These are phyloP conservation scores for Microctonus brassicae DNA, from an alignment of 2,888 invertebrate genomes.

Conservation along the genomic window DNA sequence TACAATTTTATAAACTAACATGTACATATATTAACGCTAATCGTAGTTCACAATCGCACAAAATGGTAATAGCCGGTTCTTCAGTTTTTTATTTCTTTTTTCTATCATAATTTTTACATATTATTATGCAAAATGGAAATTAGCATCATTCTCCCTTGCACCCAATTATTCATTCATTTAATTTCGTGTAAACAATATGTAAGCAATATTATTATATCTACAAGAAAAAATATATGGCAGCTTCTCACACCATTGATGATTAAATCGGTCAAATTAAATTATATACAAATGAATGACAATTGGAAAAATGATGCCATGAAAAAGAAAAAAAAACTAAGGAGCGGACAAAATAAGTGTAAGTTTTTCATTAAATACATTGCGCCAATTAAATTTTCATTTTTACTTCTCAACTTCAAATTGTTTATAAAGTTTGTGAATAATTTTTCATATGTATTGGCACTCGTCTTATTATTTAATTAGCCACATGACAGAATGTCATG, in stretches of 20 bases:
- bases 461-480: background rate
- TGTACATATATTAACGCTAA: background rate
- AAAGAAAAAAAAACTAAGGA: background rate
- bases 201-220: background rate
- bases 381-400: background rate
- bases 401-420: background rate
- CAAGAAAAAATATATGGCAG: background rate
- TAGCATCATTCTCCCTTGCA: background rate
- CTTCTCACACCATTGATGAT: background rate
- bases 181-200: background rate
- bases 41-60: background rate
- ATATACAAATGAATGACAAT: background rate
- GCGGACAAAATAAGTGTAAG: background rate
- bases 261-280: background rate
- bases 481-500: background rate
- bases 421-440: background rate
- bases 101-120: background rate
- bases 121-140: background rate
- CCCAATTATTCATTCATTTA: background rate
- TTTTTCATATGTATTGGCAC: background rate
- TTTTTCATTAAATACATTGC: background rate
- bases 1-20: background rate
- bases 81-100: background rate
- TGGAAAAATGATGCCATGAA: background rate
- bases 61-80: background rate